phyloP scores from a whole-genome alignment of 2,888 invertebrate species.

The Allygus modestus region DNA sequence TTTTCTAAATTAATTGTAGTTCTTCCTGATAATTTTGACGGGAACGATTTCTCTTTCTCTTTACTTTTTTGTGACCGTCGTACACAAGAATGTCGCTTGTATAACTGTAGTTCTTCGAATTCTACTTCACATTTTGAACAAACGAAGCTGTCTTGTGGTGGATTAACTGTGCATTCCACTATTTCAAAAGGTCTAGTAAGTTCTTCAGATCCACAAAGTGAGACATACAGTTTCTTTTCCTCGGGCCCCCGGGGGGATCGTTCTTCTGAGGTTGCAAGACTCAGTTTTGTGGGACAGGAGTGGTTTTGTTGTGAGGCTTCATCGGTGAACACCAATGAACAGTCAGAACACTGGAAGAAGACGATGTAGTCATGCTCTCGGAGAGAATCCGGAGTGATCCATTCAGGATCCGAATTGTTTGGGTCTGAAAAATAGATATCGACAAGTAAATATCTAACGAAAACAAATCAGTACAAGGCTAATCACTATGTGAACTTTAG shows the following conservation, averaged over 20 bases:
- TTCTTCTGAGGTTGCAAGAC: not conserved
- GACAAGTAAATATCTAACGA: too few relatives aligned
- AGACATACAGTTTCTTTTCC: not conserved
- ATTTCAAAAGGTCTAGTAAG: not conserved
- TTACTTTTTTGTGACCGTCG: not conserved
- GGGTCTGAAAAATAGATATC: too few relatives aligned
- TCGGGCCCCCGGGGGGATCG: not conserved
- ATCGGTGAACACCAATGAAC: not conserved
- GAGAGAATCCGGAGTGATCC: not conserved
- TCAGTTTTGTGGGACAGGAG: not conserved
- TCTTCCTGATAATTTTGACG: not conserved
- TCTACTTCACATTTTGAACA: not conserved
- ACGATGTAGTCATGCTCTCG: not conserved
- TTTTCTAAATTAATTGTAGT: not conserved
- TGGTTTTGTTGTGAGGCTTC: not conserved
- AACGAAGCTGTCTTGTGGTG: too few relatives aligned
- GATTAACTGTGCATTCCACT: too few relatives aligned
- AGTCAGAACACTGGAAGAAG: slow-evolving; percentile 10
- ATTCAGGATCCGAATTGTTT: too few relatives aligned
- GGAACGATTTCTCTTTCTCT: not conserved
- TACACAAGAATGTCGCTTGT: not conserved
- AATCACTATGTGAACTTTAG: too few relatives aligned
- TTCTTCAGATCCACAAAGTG: too few relatives aligned
- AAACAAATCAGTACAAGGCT: too few relatives aligned
- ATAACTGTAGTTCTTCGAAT: not conserved